These are phyloP conservation scores for Stenotaenia linearis DNA, from an alignment of 2,888 invertebrate genomes.

Conservation along the genomic window DNA sequence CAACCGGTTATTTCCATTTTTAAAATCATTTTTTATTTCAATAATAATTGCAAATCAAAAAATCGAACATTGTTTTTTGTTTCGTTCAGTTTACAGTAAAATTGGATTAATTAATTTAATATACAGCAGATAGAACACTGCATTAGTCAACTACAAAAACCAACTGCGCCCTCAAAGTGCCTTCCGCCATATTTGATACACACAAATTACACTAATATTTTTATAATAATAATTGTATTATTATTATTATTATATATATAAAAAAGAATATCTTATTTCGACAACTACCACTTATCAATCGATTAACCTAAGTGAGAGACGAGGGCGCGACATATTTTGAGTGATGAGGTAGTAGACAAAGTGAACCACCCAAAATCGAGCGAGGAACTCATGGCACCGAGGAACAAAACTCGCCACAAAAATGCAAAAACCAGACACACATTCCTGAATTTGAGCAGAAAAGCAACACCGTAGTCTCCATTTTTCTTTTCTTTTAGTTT, in stretches of 20 bases:
- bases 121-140: slow-evolving; percentile 12
- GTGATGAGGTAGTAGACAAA: slow-evolving; percentile 24
- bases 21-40: slow-evolving; percentile 22
- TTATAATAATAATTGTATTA: slow-evolving; percentile 6
- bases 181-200: slow-evolving; percentile 26
- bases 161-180: slow-evolving; percentile 20
- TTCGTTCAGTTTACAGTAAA: slow-evolving; percentile 23
- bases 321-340: slow-evolving; percentile 19
- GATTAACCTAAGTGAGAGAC: slow-evolving; percentile 26
- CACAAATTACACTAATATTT: slow-evolving; percentile 23
- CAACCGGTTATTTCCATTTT: slow-evolving; percentile 15
- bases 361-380: slow-evolving; percentile 24
- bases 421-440: slow-evolving; percentile 26
- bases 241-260: slow-evolving; percentile 24
- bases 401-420: slow-evolving; percentile 26
- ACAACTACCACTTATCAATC: slow-evolving; percentile 26
- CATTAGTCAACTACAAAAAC: slow-evolving; percentile 24
- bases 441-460: slow-evolving; percentile 26
- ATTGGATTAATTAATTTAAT: slow-evolving; percentile 24
- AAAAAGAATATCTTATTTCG: slow-evolving; percentile 22
- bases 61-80: slow-evolving; percentile 14
- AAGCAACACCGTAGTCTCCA: slow-evolving; percentile 22
- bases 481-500: background rate
- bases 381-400: slow-evolving; percentile 26
- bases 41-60: slow-evolving; percentile 19